Base-by-base conservation (phyloP, 2,888 invertebrate genomes). In the Hyposoter didymator region DNA sequence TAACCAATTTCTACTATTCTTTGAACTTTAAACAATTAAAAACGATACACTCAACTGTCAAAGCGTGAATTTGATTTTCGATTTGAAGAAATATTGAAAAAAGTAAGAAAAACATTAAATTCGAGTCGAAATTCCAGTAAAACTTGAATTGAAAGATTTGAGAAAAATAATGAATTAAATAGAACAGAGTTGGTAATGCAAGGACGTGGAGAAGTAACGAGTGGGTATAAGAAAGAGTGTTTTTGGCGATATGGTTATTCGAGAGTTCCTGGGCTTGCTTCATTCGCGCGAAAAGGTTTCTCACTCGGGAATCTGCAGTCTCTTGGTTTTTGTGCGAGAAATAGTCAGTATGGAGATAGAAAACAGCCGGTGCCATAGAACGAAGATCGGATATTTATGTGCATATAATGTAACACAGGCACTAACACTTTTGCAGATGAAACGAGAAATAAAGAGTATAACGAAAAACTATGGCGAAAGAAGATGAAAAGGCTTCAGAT, bases 211-310 rank as follows among this genome's bases (percentile, higher is more conserved):
- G 85, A 82, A 69, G 84, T 19, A 28, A 22, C 59, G 59, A 28
- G 12, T 12, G 22, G 5, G 84, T 76, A 62, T 49, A 62, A 47
- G n/a, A 28, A 47, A 32, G 32, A 17, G 17, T 8, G 32, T 67
- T 91, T 91, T 92, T 90, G 91, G 91, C 91, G 91, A 90, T 8
- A 39, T 39, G 91, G 91, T 90, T 89, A 90, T 78, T 88, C 89
- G 87, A 88, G 89, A 91, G 91, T 91, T 90, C 88, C 90, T 89
- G 89, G 89, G 89, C 78, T 64, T 78, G 67, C 73, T 72, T 88
- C 90, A 89, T 90, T 88, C 74, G 81, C 87, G 88, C 84, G n/a
- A n/a, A 87, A 88, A 84, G 88, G 84, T 84, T 62, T 78, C 79
- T 86, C 75, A 78, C 76, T 83, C 83, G 89, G 89, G 88, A 86